A percentile compares a stretch with the other conserved stretches of the same genome.
Evolutionary conservation across 2,888 invertebrate genomes (phyloP).

Genomic region (Hetaerina titia): DNA sequence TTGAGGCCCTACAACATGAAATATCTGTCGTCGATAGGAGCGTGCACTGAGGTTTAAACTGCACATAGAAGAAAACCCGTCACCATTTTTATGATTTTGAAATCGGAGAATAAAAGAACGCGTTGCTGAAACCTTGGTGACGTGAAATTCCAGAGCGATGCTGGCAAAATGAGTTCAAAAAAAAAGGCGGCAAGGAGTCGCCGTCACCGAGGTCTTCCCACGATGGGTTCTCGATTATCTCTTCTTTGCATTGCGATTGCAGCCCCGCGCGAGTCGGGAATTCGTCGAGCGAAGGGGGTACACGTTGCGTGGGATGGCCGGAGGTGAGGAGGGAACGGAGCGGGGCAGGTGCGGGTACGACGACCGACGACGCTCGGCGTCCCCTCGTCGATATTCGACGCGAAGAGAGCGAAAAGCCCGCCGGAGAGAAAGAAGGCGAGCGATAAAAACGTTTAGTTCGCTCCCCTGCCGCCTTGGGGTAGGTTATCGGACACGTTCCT

Average conservation of each 20-base stretch:
- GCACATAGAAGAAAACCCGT: too few relatives aligned
- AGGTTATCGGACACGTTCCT: conserved; percentile 45
- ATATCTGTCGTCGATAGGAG: background rate
- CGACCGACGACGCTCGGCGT: conserved; percentile 20
- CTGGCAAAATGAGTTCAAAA: background rate
- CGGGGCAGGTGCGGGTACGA: background rate
- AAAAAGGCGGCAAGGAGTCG: background rate
- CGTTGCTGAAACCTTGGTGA: background rate
- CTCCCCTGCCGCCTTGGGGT: conserved; percentile 50
- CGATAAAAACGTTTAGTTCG: background rate
- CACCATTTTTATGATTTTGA: background rate
- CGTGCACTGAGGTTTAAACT: background rate
- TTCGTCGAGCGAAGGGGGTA: background rate
- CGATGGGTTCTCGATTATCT: conserved; percentile 20
- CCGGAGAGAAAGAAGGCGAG: background rate
- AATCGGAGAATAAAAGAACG: background rate
- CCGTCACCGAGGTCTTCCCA: background rate
- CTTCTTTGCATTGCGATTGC: conserved; percentile 4
- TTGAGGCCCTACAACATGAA: background rate
- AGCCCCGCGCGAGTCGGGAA: conserved; percentile 36
- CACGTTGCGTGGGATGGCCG: background rate
- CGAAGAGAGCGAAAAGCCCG: background rate
- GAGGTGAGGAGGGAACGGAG: background rate
- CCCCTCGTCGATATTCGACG: conserved; percentile 18
- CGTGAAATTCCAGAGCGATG: background rate